Evolutionary conservation across 2,113 vertebrate genomes (phyloP), one percentile per base, ranked within the genome.

Genomic region (Ptychochromis oligacanthus): DNA sequence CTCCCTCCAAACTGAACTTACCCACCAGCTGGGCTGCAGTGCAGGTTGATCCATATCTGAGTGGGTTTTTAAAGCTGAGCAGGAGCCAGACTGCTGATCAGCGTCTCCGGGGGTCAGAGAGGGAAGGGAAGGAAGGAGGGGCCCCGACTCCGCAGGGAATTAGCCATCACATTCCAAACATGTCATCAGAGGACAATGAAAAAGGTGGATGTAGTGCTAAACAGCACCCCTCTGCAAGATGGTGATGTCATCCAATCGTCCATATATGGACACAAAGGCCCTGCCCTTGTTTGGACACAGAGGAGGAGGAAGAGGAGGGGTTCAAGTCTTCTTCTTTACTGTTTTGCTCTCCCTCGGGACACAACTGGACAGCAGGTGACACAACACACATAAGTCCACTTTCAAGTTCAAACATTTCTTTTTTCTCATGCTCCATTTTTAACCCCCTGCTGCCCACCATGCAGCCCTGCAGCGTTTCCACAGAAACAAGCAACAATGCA

Each of bases 171-270:
- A 94, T 94, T 96, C 95, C 96, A 89, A 93, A 90, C 94, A 88
- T 95, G 95, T 95, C 96, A 96, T 93, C 93, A 17, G 65, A 59
- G 91, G 93, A 96, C 95, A 95, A 95, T 94, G 95, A 94, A 94
- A 96, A 95, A 97, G 95, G 96, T 97, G 96, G 46, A 54, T 54
- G 26, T 13, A 6, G 2, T 72, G 67, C 26, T 72, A 34, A 54
- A n/a, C 26, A n/a, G 95, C 94, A 83, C 75, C 80, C 92, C 95
- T 95, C 93, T 92, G 91, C 92, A 89, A 65, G 85, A 83, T 88
- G 92, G 87, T 97, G 96, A 97, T 95, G 95, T 96, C 95, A 97
- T 95, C 90, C 84, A 81, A 31, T 79, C 91, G 79, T 85, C 95
- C 95, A 93, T 95, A 94, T 91, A 95, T 88, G 94, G 94, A 93